Percentiles rank a stretch among this genome's conserved stretches.
phyloP scores from a whole-genome alignment of 1,140 invertebrate species.

The Penaeus chinensis region DNA sequence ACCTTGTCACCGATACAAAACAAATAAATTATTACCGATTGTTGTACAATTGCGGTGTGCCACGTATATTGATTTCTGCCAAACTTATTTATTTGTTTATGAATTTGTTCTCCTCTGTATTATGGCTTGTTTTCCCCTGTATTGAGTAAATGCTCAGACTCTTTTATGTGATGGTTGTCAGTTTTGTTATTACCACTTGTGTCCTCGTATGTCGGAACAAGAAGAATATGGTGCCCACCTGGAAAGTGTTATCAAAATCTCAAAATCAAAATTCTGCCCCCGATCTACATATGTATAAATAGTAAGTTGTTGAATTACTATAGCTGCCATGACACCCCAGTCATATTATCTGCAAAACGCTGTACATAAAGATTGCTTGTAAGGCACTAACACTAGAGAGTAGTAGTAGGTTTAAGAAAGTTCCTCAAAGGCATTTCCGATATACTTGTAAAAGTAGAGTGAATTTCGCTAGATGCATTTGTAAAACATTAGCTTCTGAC shows the following conservation, averaged over 20 bases:
- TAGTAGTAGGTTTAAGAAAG: constrained; percentile 57
- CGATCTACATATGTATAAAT: constrained; percentile 61
- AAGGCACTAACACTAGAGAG: constrained; percentile 41
- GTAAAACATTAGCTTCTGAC: constrained; percentile 58
- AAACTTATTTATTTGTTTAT: constrained; percentile 14
- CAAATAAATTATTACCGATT: constrained; percentile 42
- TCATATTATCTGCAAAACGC: constrained; percentile 34
- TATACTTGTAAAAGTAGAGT: constrained; percentile 52
- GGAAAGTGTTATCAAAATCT: constrained; percentile 58
- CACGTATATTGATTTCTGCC: constrained; percentile 35
- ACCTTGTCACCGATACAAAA: constrained; percentile 55
- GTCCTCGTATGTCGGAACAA: constrained; percentile 23
- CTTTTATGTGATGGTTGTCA: constrained; percentile 21
- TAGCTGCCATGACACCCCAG: constrained; percentile 52
- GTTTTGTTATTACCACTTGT: constrained; percentile 19
- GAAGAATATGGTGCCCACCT: constrained; percentile 54
- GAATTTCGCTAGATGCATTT: constrained; percentile 55
- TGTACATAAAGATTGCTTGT: constrained; percentile 53
- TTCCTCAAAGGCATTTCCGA: constrained; percentile 56
- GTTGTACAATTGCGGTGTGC: constrained; percentile 55
- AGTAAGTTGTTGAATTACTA: constrained; percentile 47
- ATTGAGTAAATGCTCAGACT: constrained; percentile 16
- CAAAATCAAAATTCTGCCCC: constrained; percentile 54
- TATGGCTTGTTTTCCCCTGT: constrained; percentile 26
- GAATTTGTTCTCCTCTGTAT: constrained; percentile 11